phyloP scores from a whole-genome alignment of 2,797 vertebrate genomes.

The Megalops cyprinoides region DNA sequence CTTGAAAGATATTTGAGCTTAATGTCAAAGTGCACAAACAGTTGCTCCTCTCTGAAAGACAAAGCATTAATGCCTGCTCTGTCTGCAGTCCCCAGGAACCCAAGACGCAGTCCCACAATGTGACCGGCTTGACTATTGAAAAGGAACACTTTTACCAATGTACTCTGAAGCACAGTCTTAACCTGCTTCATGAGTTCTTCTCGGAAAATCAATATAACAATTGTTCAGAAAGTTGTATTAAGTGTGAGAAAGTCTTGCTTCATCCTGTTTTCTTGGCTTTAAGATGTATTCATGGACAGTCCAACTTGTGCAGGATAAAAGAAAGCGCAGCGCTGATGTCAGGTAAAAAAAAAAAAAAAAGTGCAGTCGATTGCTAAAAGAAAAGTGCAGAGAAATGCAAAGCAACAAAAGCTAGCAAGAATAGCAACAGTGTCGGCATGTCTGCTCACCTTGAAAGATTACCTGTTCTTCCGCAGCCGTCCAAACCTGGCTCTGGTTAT shows the following conservation, averaged over 20 bases:
- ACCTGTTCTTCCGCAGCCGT: conserved; percentile 1
- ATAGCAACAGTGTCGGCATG: not conserved
- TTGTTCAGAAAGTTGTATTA: not conserved
- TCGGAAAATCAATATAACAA: not conserved
- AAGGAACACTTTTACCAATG: not conserved
- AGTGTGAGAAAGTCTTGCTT: not conserved
- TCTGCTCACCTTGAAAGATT: too few relatives aligned
- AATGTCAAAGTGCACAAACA: not conserved
- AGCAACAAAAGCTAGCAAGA: not conserved
- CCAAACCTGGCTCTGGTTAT: not conserved
- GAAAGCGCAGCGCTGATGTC: not conserved
- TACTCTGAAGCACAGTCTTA: not conserved
- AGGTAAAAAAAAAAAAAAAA: too few relatives aligned
- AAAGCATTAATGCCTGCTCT: too few relatives aligned
- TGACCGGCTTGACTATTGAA: not conserved
- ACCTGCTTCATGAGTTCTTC: not conserved
- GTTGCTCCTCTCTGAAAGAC: not conserved
- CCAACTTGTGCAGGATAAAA: not conserved
- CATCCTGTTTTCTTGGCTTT: too few relatives aligned
- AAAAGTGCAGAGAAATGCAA: not conserved
- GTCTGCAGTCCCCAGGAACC: not conserved
- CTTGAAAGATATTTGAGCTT: not conserved
- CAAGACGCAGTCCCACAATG: not conserved
- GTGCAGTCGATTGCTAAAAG: not conserved
- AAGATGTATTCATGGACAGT: not conserved